Conservation (phyloP, 2,888 invertebrate genomes). For the Dryomyza anilis region DNA sequence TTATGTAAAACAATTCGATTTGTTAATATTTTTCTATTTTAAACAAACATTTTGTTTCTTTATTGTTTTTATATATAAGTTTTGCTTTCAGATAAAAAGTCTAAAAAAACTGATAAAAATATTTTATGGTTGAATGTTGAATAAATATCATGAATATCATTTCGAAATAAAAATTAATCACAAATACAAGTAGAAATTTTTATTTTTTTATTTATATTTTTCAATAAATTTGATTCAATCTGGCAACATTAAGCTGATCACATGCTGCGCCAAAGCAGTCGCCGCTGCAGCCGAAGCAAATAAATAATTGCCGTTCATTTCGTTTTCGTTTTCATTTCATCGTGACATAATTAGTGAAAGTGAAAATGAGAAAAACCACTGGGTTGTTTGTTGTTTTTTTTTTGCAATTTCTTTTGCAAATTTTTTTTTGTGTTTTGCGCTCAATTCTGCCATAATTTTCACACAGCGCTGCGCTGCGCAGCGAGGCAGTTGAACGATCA, state of each 20-base stretch:
- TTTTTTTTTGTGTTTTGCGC: too few species aligned
- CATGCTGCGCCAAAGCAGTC: background rate
- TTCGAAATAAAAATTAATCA: too few species aligned
- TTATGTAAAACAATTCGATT: too few species aligned
- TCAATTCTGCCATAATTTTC: too few species aligned
- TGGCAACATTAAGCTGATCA: background rate
- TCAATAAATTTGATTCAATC: background rate
- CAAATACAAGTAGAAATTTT: too few species aligned
- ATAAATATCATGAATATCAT: too few species aligned
- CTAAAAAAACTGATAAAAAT: background rate
- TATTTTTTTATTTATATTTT: too few species aligned
- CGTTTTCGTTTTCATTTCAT: slow-evolving; percentile 33
- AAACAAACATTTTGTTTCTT: background rate
- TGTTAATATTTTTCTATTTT: background rate
- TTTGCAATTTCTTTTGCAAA: too few species aligned
- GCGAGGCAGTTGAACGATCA: too few species aligned
- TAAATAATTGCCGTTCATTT: background rate
- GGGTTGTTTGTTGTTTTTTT: slow-evolving; percentile 26
- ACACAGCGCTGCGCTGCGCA: too few species aligned
- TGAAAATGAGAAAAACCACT: slow-evolving; percentile 44
- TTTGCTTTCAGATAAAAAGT: background rate
- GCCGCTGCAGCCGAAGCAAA: background rate
- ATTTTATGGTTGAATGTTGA: too few species aligned
- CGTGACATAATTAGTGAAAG: slow-evolving; percentile 56
- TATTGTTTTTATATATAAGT: background rate